phyloP scores from a whole-genome alignment of 2,113 vertebrate species.

The Lampris megalopsis region DNA sequence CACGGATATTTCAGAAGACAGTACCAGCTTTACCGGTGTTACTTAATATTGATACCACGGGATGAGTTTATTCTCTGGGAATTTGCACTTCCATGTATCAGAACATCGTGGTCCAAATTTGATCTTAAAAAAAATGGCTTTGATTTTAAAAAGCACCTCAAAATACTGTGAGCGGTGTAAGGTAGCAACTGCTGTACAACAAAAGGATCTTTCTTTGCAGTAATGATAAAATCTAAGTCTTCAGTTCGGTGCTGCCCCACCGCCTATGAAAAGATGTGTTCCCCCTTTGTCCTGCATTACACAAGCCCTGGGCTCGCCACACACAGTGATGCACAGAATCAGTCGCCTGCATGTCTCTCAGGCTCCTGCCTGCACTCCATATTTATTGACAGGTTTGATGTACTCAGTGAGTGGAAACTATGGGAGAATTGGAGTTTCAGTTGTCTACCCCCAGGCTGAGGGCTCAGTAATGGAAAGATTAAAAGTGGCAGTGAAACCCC shows the following conservation, averaged over 20 bases:
- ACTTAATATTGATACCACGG: no score
- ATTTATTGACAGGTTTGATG: constrained; percentile 88
- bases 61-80: no score
- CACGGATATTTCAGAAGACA: no score
- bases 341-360: no score
- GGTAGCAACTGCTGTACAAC: not conserved
- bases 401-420: constrained; percentile 80
- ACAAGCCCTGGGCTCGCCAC: constrained; percentile 31
- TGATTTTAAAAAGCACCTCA: not conserved
- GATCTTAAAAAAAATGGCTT: not conserved
- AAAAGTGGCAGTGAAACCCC: constrained; percentile 75
- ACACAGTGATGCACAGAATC: constrained; percentile 33
- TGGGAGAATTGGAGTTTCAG: constrained; percentile 79
- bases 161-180: not conserved
- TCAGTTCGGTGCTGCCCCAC: not conserved
- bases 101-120: not conserved
- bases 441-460: constrained; percentile 78
- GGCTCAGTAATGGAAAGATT: constrained; percentile 87
- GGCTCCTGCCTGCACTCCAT: constrained; percentile 75
- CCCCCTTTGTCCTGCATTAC: constrained; percentile 25
- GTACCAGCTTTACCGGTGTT: no score
- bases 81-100: not conserved
- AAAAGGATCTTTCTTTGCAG: not conserved
- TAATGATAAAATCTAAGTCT: not conserved
- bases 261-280: constrained; percentile 9